Base-by-base conservation (phyloP, 2,113 vertebrate species). In the Athene noctua region DNA sequence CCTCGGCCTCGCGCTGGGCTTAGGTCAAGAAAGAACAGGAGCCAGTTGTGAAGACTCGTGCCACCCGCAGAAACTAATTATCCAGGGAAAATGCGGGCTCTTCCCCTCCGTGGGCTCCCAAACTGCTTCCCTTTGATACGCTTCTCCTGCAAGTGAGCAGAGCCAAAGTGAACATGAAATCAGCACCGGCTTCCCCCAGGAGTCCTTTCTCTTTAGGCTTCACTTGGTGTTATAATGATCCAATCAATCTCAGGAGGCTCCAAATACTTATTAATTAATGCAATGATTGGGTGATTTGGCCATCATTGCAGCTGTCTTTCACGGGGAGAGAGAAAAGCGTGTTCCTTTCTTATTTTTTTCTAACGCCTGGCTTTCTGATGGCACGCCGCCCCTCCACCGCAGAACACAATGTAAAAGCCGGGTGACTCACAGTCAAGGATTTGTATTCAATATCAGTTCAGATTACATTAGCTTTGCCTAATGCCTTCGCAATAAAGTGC, bases 401-500 rank as follows among this genome's bases (percentile, higher is more conserved):
- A 62, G 95, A 91, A 65, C 94, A 82, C 74, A 44, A 46, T 72
- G 91, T 77, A 47, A 87, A 51, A 79, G 94, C 81, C 58, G 94
- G 84, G 84, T 96, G 96, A 96, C 77, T 95, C 94, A 94, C 94
- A 87, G 94, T 34, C 91, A 62, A 86, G 96, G 95, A 92, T 95
- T 96, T 97, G 96, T 94, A 95, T 96, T 96, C 97, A 91, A 72
- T 73, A 94, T 83, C 87, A 3, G 93, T 88, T 84, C 49, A 49
- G 85, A 94, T 95, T 86, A 63, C 96, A 94, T 96, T 96, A 96
- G 97, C 93, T 92, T 91, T 95, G 87, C 93, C 93, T 92, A 96
- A 96, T 95, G 93, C 95, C 92, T 97, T n/a, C 46, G 93, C 93
- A 95, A 95, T 96, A 96, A 95, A 95, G 96, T 96, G 94, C 94